Evolutionary conservation across 2,113 vertebrate genomes (phyloP), one percentile per base, ranked within the genome.

Genomic region (Clarias macrocephalus): DNA sequence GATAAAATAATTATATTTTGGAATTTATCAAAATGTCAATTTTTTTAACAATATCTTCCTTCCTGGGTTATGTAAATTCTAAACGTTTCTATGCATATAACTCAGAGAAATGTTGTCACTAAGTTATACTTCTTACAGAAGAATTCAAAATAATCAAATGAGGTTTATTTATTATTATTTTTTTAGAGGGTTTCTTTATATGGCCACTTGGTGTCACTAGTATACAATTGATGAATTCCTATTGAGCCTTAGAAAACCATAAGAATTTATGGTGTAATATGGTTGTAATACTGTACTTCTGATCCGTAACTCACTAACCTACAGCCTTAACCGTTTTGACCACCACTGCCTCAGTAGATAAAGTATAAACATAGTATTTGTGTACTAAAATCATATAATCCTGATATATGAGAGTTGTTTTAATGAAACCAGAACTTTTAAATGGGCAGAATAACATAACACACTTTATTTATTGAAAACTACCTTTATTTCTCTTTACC

Each of bases 121-220:
- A 1, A 57, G 16, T 30, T 57, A 15, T 79, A 19, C 4, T 57
- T 54, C 12, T 28, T 56, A 28, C 52, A 28, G 52, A n/a, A n/a
- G 23, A 30, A 56, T 56, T 19, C 6, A 79, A 18, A 57, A 77
- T n/a, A 5, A 77, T 6, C 25, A 54, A n/a, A 9, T 48, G 0
- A 48, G 48, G 6, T 48, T 8, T 37, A 37, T 37, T 37, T 2
- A 2, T 48, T 48, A 8, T 48, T 48, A 8, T 48, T 48, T 48
- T 48, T 48, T 9, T 48, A 48, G 33, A 81, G 21, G 19, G 7
- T 60, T 93, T 83, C 91, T 48, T 5, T 37, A 57, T 23, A 2
- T 60, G 30, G 88, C 92, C 94, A 94, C 92, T 89, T 83, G 94
- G 90, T 94, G 94, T 91, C 94, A 94, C 91, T 88, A 86, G 80